Evolutionary conservation across 1,140 invertebrate species (phyloP), one percentile per base, ranked within the genome.

Genomic region (Drosophila bipectinata): DNA sequence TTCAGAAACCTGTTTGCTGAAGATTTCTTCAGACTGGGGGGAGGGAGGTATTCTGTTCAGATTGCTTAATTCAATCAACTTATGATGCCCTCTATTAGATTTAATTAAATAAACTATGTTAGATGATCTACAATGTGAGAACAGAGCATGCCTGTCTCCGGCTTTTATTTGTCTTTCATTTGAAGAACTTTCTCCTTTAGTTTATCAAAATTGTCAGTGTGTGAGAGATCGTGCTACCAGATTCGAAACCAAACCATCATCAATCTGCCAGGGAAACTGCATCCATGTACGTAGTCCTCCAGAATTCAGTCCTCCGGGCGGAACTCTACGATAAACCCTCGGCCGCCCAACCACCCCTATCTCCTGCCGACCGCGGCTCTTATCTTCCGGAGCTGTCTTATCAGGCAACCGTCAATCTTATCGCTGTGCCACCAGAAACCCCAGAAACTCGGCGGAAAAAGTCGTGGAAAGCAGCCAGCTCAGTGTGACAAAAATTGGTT

Each of bases 341-440:
- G 48, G 57, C n/a, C 28, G 8, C 48, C 34, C 6, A 48, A 21
- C 21, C 21, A 3, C 51, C 58, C 53, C 53, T 73, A 73, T 64
- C 53, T 49, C 45, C 21, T 21, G n/a, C 41, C 39, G n/a, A 18
- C 32, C 30, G 54, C 26, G 68, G 44, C 53, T 37, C n/a, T 75
- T 75, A 75, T 75, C 72, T 74, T 37, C 5, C 26, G 18, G 28
- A 39, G 58, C 64, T 64, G 30, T 74, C 72, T 74, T 74, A 74
- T 74, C 72, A 51, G 39, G 47, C 52, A 45, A 26, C 41, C 37
- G 71, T 53, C 32, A 75, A 75, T 75, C 71, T 75, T 75, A 75
- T 75, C 72, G 53, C 72, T 3, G 21, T 21, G 21, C 21, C 21
- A 3, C 0, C 37, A 24, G 44, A n/a, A 8, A n/a, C 52, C 21